Percentiles rank a stretch among this genome's conserved stretches.
Conservation (phyloP, 2,888 invertebrate species). For the Idaea dimidiata region DNA sequence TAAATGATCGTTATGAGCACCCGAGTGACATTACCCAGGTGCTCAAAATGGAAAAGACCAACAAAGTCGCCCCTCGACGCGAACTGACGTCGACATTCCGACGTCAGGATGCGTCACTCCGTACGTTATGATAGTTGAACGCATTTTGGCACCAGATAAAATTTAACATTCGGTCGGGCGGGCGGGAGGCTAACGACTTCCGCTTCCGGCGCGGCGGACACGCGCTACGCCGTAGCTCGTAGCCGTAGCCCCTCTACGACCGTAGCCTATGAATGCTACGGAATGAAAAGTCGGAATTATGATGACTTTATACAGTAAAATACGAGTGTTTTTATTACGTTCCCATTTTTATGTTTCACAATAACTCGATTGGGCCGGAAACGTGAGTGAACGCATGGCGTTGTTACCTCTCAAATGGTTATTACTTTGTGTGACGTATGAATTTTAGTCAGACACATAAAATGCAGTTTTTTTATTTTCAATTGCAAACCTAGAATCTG, state of each 20-base stretch:
- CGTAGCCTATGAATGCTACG: conserved; percentile 32
- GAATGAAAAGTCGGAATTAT: conserved; percentile 39
- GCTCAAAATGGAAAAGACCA: no score
- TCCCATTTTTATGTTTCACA: conserved; percentile 34
- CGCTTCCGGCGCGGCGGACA: conserved; percentile 55
- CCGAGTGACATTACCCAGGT: no score
- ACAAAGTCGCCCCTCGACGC: background rate
- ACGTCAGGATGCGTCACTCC: background rate
- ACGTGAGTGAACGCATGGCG: background rate
- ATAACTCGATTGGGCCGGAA: conserved; percentile 23
- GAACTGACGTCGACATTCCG: background rate
- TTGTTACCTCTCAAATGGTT: background rate
- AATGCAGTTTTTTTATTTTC: conserved; percentile 1
- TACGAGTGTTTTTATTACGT: conserved; percentile 47
- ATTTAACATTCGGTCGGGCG: conserved; percentile 36
- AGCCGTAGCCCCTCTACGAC: conserved; percentile 30
- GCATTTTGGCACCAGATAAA: conserved; percentile 35
- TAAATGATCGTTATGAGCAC: no score
- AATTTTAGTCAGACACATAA: background rate
- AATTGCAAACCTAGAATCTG: background rate
- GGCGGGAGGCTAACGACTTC: conserved; percentile 61
- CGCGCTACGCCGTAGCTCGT: conserved; percentile 36
- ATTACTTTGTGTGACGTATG: conserved; percentile 3
- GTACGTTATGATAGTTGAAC: conserved; percentile 13
- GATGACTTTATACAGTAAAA: conserved; percentile 44